Base-by-base conservation (phyloP, 2,888 invertebrate species). In the Drosophila kanekoi region DNA sequence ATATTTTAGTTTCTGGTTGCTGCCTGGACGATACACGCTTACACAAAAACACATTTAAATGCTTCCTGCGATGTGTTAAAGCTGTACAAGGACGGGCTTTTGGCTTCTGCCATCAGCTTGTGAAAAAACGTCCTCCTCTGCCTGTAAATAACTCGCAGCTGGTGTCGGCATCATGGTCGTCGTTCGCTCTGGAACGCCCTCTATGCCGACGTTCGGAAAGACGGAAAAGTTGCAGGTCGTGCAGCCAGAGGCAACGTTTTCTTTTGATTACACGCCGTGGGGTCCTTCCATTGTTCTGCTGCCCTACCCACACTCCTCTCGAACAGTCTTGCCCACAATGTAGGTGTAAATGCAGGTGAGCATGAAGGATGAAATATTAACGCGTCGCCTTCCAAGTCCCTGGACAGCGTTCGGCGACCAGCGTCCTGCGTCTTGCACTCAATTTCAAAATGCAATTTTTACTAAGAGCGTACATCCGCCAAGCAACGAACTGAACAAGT, bases 321-420 rank as follows among this genome's bases (percentile, higher is more conserved):
- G 52, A 37, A 37, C 33, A 41, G 51, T 18, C 13, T 10, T 40
- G 35, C 20, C 48, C 53, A 8, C 43, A 52, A 56, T 58, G 64
- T 61, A 57, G 54, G 69, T 73, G 81, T 72, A 80, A 81, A 79
- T 87, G 87, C 81, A 87, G 88, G 88, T 89, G 87, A 89, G 87
- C 81, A 79, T 86, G 83, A 83, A 83, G 82, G 85, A 89, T 90
- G 89, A 90, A 89, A 90, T 89, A 90, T 90, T 89, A 87, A 83
- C 62, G 83, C 85, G 79, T 68, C 75, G 81, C 59, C 73, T 56
- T 73, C 59, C 56, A 49, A 53, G 54, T 60, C 49, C 49, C 58
- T 63, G 52, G 63, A 64, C 45, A 60, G 41, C 43, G 35, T 57
- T 56, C 69, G 49, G 60, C 62, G 60, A 57, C 68, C 57, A 32